Evolutionary conservation across 2,113 vertebrate species (phyloP), one percentile per base, ranked within the genome.

Genomic region (Oxyura jamaicensis): DNA sequence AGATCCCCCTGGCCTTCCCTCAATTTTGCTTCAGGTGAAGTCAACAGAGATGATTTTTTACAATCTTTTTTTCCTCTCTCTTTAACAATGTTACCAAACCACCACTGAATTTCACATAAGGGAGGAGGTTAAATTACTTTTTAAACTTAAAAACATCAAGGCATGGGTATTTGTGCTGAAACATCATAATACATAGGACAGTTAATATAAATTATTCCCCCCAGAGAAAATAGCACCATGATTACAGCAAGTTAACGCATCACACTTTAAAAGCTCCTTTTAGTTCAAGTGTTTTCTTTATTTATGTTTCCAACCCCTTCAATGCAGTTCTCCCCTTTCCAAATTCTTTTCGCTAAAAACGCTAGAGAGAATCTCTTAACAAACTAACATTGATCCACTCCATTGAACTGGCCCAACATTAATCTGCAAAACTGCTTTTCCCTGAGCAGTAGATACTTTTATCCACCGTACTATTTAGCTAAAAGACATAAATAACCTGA

Each of bases 341-440:
- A 63, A 88, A 83, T 46, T 83, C 72, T 56, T 93, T 83, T 77
- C 55, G 36, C 26, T 66, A 19, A 60, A 82, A 93, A 60, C 11
- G 10, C 26, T 65, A 6, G 71, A 50, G 72, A 1, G 3, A 80
- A 73, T 68, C 63, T 63, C 88, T 66, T 85, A 83, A 65, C 75
- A 90, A 76, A 73, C 72, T 78, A 80, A 87, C 93, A 88, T 71
- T 90, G 94, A 83, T 94, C 36, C 73, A 48, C 82, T 82, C 62
- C 42, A 50, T 46, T 76, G 71, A 86, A 50, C n/a, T 1, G 2
- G 67, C 58, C 67, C 65, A 46, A 67, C 71, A 88, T 79, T 56
- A 73, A 73, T 88, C 83, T 90, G 83, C 86, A 90, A 72, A 90
- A 58, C 65, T 42, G 71, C 76, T 86, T 92, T 52, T 66, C 18